Evolutionary conservation across 2,888 invertebrate genomes (phyloP).

Genomic region (Anodontia alba): DNA sequence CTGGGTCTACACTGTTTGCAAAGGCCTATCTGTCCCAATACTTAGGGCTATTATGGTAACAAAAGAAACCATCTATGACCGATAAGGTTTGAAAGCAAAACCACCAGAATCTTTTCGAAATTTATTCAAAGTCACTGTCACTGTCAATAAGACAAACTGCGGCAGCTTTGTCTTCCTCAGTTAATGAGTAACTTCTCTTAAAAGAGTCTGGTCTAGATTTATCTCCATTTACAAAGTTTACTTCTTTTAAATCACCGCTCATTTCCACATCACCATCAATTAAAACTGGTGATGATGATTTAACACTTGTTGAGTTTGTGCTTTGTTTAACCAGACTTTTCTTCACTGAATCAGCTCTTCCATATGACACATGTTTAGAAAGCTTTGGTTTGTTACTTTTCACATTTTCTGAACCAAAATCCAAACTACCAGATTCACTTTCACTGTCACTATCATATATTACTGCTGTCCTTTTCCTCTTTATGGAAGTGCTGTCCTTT

Average conservation of each 20-base stretch:
- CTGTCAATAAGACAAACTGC: constrained; percentile 21
- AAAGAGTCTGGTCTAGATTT: neutral
- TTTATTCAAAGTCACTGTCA: constrained; percentile 24
- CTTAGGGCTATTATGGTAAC: too few relatives aligned
- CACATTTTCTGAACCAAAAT: constrained; percentile 46
- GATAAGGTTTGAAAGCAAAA: too few relatives aligned
- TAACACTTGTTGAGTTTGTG: neutral
- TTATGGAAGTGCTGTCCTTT: constrained; percentile 3
- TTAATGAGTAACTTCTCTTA: constrained; percentile 11
- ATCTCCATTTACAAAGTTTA: constrained; percentile 4
- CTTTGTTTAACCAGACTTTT: neutral
- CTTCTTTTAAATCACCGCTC: neutral
- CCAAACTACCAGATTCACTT: constrained; percentile 65
- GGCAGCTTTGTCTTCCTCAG: constrained; percentile 12
- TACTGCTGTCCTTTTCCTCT: constrained; percentile 59
- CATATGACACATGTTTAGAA: neutral
- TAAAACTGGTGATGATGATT: neutral
- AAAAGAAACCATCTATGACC: too few relatives aligned
- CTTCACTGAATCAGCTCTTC: neutral
- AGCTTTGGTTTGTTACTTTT: constrained; percentile 31
- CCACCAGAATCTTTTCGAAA: too few relatives aligned
- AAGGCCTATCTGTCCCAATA: too few relatives aligned
- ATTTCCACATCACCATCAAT: constrained; percentile 5
- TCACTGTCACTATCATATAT: constrained; percentile 35
- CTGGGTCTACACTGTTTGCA: too few relatives aligned